Percentiles rank a stretch among this genome's conserved stretches.
Evolutionary conservation across 2,888 invertebrate species (phyloP).

Genomic region (Leptopterna dolabrata): DNA sequence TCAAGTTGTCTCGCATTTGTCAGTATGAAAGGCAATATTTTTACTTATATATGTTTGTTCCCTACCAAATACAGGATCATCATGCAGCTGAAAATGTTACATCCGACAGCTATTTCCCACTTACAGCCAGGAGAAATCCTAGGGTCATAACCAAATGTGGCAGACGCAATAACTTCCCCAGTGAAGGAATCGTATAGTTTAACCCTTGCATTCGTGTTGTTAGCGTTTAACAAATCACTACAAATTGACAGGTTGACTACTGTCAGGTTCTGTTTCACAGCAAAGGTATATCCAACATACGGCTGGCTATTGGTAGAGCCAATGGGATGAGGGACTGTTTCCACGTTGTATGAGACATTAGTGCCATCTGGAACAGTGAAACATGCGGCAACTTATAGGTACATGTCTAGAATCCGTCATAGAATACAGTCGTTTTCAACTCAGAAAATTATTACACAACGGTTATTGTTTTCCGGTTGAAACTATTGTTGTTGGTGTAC

Average conservation of each 20-base stretch:
- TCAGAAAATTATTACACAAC: too few relatives aligned
- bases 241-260: slow-evolving; percentile 35
- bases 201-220: slow-evolving; percentile 40
- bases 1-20: too few relatives aligned
- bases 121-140: neutral
- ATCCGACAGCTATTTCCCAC: neutral
- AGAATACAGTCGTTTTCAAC: too few relatives aligned
- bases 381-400: too few relatives aligned
- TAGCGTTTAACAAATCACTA: slow-evolving; percentile 21
- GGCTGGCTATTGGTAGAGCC: neutral
- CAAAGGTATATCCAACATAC: slow-evolving; percentile 50
- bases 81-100: too few relatives aligned
- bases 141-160: slow-evolving; percentile 48
- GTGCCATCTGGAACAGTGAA: neutral
- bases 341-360: neutral
- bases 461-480: too few relatives aligned
- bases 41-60: too few relatives aligned
- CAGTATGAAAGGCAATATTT: too few relatives aligned
- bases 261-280: slow-evolving; percentile 41
- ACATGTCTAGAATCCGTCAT: neutral
- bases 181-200: slow-evolving; percentile 36
- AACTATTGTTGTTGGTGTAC: too few relatives aligned
- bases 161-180: slow-evolving; percentile 40
- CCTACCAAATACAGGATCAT: too few relatives aligned
- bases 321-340: neutral